phyloP scores from a whole-genome alignment of 2,113 vertebrate species.

The Sphaerodactylus townsendi region DNA sequence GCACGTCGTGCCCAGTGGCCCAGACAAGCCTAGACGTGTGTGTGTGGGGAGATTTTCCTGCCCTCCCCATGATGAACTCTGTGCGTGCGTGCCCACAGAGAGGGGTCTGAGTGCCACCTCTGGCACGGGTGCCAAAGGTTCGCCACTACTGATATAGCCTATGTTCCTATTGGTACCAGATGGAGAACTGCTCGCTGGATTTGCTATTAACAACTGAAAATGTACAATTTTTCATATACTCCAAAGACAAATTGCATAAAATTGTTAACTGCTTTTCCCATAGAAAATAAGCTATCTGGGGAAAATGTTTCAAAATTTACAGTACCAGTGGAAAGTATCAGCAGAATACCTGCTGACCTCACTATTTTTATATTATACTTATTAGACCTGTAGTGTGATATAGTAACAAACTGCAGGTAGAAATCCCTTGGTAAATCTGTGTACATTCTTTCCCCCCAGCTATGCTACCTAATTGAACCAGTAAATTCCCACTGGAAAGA shows the following conservation, averaged over 20 bases:
- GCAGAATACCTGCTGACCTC: neutral
- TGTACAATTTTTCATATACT: neutral
- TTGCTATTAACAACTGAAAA: slow-evolving; percentile 1
- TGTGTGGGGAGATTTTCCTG: no score
- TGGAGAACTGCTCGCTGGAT: neutral
- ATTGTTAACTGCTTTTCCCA: neutral
- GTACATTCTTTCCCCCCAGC: neutral
- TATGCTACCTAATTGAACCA: neutral
- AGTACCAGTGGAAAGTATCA: neutral
- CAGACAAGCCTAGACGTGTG: no score
- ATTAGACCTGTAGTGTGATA: neutral
- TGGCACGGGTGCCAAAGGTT: no score
- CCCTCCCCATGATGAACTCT: no score
- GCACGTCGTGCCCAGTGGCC: no score
- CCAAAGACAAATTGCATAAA: neutral
- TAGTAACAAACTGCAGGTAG: fast-evolving
- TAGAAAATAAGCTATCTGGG: neutral
- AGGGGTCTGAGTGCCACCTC: no score
- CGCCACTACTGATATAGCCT: neutral
- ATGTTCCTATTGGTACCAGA: slow-evolving; percentile 22
- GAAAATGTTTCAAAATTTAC: neutral
- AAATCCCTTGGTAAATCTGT: neutral
- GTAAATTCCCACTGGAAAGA: neutral
- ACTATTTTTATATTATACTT: neutral
- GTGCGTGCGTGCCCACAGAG: no score